Evolutionary conservation across 2,797 vertebrate species (phyloP), one percentile per base, ranked within the genome.

Genomic region (Microchirus variegatus): DNA sequence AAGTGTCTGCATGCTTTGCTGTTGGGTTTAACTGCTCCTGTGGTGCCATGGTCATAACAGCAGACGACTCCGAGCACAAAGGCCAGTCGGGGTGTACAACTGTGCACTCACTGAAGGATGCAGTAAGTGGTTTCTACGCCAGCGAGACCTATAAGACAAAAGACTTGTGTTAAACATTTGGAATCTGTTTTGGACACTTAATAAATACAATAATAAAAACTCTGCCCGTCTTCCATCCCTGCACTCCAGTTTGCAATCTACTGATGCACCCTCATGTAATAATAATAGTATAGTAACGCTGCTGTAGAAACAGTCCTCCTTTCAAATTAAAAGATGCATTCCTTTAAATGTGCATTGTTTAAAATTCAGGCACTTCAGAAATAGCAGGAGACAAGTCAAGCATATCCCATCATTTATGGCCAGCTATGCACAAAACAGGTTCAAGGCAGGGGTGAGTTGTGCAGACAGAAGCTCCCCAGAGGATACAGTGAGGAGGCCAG

Each of bases 401-500:
- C 17, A 82, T 77, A 85, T 87, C 87, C 76, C 78, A 72, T 59
- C 57, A 59, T 83, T 87, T 77, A 77, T 53, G 70, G 73, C 79
- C 35, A 49, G 52, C 40, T 81, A 87, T 89, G 81, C 75, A 89
- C 66, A 90, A 82, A 89, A 82, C 79, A 84, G 82, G 43, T 69
- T 70, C 56, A 53, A 51, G 73, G 69, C 47, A 67, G 38, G 38
- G 64, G 67, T 69, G 65, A 55, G 45, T 84, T 79, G 63, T 68
- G 75, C 86, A 90, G 78, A 74, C 80, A 72, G 80, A 67, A 75
- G 64, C 49, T 87, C 82, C 59, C 70, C 71, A 59, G 56, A 67
- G 59, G 85, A 82, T 52, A 51, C 13, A 5, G 53, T 50, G 22
- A 63, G 55, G 57, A 76, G 63, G 38, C 57, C 53, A 49, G 80